These are phyloP conservation scores for Myathropa florea DNA, from an alignment of 2,888 invertebrate genomes.

Conservation along the genomic window DNA sequence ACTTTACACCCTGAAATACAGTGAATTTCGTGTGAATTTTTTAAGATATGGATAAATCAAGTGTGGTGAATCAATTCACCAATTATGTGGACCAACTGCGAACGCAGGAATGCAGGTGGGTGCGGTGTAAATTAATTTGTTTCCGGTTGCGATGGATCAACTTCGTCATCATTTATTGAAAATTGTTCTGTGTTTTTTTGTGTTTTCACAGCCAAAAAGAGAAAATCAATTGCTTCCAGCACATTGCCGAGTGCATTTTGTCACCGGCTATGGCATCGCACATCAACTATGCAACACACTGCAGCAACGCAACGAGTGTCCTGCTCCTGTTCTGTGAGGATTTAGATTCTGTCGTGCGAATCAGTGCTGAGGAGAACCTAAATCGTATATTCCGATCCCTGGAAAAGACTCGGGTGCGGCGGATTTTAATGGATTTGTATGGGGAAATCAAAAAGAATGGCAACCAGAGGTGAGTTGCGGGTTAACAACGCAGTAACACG, in stretches of 20 bases:
- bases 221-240: constrained; percentile 87
- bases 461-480: constrained; percentile 77
- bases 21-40: neutral
- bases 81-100: constrained; percentile 79
- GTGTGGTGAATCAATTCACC: constrained; percentile 76
- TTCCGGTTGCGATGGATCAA: constrained; percentile 27
- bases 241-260: constrained; percentile 87
- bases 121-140: constrained; percentile 33
- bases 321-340: constrained; percentile 88
- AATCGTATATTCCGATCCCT: constrained; percentile 88
- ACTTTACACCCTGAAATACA: constrained; percentile 27
- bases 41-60: constrained; percentile 76
- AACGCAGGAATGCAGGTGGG: constrained; percentile 80
- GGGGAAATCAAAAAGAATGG: constrained; percentile 92
- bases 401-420: constrained; percentile 86
- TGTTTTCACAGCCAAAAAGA: constrained; percentile 85
- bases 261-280: constrained; percentile 80
- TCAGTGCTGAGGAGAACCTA: constrained; percentile 91
- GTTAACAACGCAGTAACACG: neutral
- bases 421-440: constrained; percentile 90
- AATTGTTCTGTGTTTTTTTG: constrained; percentile 67
- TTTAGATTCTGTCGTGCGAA: constrained; percentile 88
- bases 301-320: constrained; percentile 87
- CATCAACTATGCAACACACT: constrained; percentile 84
- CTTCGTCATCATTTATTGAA: constrained; percentile 20